Evolutionary conservation across 2,113 vertebrate species (phyloP).

Genomic region (Gymnobelideus leadbeateri): DNA sequence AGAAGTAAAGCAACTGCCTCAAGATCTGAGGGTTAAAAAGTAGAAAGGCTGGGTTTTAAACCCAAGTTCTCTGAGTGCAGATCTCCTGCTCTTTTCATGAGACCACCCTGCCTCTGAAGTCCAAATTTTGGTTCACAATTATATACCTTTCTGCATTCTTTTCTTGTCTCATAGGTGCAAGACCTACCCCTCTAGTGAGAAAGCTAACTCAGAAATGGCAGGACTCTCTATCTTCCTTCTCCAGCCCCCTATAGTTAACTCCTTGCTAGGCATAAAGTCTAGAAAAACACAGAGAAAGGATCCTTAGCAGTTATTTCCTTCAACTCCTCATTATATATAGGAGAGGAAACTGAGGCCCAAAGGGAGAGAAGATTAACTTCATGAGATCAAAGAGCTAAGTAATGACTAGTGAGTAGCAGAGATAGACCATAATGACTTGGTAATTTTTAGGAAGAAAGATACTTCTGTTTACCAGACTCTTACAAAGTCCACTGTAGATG

Average conservation of each 20-base stretch:
- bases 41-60: not conserved
- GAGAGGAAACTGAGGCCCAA: not conserved
- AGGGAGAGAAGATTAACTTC: not conserved
- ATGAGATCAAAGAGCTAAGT: not conserved
- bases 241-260: not conserved
- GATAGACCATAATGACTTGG: not conserved
- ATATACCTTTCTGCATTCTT: not conserved
- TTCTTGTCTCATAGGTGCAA: not conserved
- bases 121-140: not conserved
- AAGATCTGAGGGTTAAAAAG: not conserved
- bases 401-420: not conserved
- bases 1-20: not conserved
- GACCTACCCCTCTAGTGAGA: not conserved
- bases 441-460: not conserved
- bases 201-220: not conserved
- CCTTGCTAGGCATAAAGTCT: not conserved
- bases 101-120: not conserved
- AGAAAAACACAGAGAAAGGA: not conserved
- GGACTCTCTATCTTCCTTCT: not conserved
- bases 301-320: not conserved
- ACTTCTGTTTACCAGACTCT: not conserved
- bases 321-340: not conserved
- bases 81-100: not conserved
- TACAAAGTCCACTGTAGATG: not conserved
- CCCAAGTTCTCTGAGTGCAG: accelerated